Evolutionary conservation across 1,140 invertebrate species (phyloP).

Genomic region (Lasioglossum albipes): DNA sequence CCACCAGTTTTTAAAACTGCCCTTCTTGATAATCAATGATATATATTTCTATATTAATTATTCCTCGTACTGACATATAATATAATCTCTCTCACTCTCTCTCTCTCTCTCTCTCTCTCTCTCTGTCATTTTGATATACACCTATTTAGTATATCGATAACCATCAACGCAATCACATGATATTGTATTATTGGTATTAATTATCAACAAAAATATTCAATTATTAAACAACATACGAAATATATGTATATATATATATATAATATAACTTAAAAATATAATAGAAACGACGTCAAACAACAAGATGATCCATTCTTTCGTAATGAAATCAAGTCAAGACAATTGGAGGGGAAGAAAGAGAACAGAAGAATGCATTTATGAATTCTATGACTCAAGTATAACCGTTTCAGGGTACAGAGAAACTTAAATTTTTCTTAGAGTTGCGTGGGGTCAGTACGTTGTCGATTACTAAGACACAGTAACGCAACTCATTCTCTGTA

Average conservation of each 20-base stretch:
- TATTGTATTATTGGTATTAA: slow-evolving; percentile 66
- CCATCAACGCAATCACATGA: slow-evolving; percentile 69
- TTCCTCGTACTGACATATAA: slow-evolving; percentile 61
- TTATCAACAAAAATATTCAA: slow-evolving; percentile 69
- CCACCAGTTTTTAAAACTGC: no score
- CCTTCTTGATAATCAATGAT: slow-evolving; percentile 32
- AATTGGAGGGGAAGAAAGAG: not conserved
- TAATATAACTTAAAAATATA: slow-evolving; percentile 66
- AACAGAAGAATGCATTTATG: slow-evolving; percentile 27
- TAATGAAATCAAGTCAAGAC: slow-evolving; percentile 77
- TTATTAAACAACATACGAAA: slow-evolving; percentile 70
- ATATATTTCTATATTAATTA: slow-evolving; percentile 56
- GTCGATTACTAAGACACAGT: slow-evolving; percentile 24
- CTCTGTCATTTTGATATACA: slow-evolving; percentile 59
- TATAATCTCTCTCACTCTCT: slow-evolving; percentile 70
- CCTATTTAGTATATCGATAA: slow-evolving; percentile 63
- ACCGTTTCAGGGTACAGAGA: slow-evolving; percentile 34
- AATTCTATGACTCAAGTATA: slow-evolving; percentile 1
- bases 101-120: slow-evolving; percentile 64
- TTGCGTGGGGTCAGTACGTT: slow-evolving; percentile 69
- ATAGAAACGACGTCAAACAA: slow-evolving; percentile 70
- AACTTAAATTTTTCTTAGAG: slow-evolving; percentile 45
- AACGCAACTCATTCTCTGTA: not conserved
- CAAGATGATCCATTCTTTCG: slow-evolving; percentile 74
- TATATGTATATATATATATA: slow-evolving; percentile 58